These are phyloP conservation scores for Malacoraja senta DNA, from an alignment of 2,797 vertebrate genomes.

Conservation along the genomic window DNA sequence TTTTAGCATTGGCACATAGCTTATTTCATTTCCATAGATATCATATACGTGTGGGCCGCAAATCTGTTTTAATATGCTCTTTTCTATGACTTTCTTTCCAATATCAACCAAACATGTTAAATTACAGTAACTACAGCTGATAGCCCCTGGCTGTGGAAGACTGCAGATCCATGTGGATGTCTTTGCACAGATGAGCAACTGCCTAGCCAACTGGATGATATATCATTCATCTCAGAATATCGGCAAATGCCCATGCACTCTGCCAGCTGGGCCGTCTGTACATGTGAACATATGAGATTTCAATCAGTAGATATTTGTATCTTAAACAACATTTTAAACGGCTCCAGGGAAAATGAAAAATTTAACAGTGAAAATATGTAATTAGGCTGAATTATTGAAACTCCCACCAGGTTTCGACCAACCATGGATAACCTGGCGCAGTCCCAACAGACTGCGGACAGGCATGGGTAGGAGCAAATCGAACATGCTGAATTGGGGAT, in stretches of 20 bases:
- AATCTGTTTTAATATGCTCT: neutral
- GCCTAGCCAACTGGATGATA: neutral
- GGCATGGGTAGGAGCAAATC: too few species aligned
- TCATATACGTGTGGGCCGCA: neutral
- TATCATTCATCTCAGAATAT: constrained; percentile 1
- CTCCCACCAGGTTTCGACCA: too few species aligned
- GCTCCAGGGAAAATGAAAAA: neutral
- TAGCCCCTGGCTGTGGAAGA: neutral
- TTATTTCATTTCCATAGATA: neutral
- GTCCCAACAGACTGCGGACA: too few species aligned
- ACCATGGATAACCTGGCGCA: too few species aligned
- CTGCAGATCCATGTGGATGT: neutral
- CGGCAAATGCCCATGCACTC: neutral
- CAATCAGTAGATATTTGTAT: neutral
- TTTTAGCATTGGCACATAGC: neutral
- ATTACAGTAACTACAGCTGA: neutral
- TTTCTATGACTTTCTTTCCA: neutral
- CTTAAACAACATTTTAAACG: neutral
- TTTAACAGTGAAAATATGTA: neutral
- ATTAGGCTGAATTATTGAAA: neutral
- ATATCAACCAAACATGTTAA: neutral
- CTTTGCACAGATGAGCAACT: constrained; percentile 11
- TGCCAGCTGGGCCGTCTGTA: neutral
- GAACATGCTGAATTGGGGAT: too few species aligned
- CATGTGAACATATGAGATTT: neutral